Evolutionary conservation across 2,113 vertebrate species (phyloP), one percentile per base, ranked within the genome.

Genomic region (Oostethus manadensis): DNA sequence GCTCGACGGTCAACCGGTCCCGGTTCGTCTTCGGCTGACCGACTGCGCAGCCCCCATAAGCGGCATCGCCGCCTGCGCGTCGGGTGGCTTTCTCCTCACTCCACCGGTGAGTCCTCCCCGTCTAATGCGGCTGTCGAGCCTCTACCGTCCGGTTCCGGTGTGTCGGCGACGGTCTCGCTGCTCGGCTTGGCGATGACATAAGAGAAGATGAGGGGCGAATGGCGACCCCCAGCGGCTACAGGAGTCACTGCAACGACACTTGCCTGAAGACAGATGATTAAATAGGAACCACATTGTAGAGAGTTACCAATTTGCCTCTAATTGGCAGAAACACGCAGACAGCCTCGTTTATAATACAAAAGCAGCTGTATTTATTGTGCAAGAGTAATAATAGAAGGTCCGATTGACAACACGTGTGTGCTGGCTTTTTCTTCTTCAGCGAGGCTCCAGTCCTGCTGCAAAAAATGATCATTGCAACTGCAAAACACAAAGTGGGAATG

Each of bases 301-400:
- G 29, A 5, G 8, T 33, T 33, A 33, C 4, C 29, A 33, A 33
- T 33, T 33, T 3, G 3, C 5, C 29, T 33, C 29, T 7, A 33
- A 6, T 33, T 7, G 7, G 8, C 4, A 33, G 29, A 33, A 33
- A 33, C 26, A 29, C 11, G 11, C 17, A 46, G 2, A 46, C 5
- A 6, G n/a, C 8, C 45, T 35, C 3, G 14, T 13, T 38, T 10
- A 21, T 23, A 26, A 57, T 10, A 57, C 1, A 44, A 58, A 58
- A 68, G 63, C 78, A 66, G 20, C 29, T 29, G 50, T 0, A 69
- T 84, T 88, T 80, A 81, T 84, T 87, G 74, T 80, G 73, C 73
- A 78, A 74, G 17, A 78, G 62, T 48, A 67, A 70, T 23, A 58
- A 66, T 58, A 66, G 58, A 66, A 59, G 38, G 38, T 42, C 38